These are phyloP conservation scores for Muricea muricata DNA, from an alignment of 92 coral and sea anemone species.

Conservation along the genomic window DNA sequence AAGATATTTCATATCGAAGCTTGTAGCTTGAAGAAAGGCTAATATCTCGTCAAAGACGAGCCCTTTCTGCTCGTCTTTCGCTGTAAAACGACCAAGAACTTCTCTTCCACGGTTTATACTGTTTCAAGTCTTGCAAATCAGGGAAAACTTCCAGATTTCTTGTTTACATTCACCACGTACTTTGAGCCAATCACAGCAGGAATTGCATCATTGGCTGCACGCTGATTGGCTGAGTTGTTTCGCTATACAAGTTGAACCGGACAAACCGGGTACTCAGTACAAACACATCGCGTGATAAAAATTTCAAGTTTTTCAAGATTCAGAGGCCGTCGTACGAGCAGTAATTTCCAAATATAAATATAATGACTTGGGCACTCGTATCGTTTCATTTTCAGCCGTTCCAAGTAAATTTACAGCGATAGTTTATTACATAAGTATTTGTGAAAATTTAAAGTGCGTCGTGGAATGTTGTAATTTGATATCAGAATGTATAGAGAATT, in stretches of 20 bases:
- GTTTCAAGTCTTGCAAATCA: slow-evolving; percentile 5
- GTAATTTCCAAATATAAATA: not conserved
- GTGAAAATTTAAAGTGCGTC: not conserved
- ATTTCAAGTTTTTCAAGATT: slow-evolving; percentile 36
- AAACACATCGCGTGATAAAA: slow-evolving; percentile 14
- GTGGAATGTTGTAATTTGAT: not conserved
- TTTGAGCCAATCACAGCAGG: slow-evolving; percentile 19
- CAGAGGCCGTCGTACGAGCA: not conserved
- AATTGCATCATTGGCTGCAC: not conserved
- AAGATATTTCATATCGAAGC: slow-evolving; percentile 78
- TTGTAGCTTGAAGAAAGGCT: not conserved
- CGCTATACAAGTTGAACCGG: slow-evolving; percentile 50
- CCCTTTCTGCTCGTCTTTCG: no score
- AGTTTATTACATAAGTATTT: not conserved
- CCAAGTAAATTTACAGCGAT: not conserved
- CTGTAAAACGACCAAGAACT: not conserved
- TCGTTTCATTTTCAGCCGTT: not conserved
- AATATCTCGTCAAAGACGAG: not conserved
- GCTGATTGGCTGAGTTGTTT: slow-evolving; percentile 34
- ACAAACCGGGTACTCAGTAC: slow-evolving; percentile 25
- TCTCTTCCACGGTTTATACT: not conserved
- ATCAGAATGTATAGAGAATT: not conserved
- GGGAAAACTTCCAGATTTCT: slow-evolving; percentile 44
- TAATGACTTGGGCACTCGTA: not conserved
- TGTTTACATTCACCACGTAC: slow-evolving; percentile 25